phyloP scores from a whole-genome alignment of 92 coral and sea anemone species.

The Palythoa grandiflora region DNA sequence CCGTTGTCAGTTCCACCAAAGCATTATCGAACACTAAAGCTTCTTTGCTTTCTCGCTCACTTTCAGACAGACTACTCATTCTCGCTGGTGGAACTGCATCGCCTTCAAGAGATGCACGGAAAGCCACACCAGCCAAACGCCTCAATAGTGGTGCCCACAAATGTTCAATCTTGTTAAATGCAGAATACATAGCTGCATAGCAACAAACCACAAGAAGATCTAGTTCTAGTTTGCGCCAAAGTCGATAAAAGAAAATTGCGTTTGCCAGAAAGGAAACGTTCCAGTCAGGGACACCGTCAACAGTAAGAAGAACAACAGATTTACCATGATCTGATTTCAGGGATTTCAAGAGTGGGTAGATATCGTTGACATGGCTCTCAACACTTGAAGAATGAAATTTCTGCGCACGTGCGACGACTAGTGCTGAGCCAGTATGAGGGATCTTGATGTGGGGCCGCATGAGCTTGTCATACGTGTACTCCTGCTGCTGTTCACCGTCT shows the following conservation, averaged over 20 bases:
- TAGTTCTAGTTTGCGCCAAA: conserved; percentile 46
- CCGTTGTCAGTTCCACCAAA: conserved; percentile 18
- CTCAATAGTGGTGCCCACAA: conserved; percentile 63
- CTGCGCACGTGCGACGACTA: background rate
- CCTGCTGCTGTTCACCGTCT: too few relatives aligned
- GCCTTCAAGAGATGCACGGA: conserved; percentile 27
- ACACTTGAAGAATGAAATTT: conserved; percentile 33
- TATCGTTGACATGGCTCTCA: conserved; percentile 14
- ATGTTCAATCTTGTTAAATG: conserved; percentile 54
- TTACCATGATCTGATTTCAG: conserved; percentile 8
- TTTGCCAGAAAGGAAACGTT: conserved; percentile 50
- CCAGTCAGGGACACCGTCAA: conserved; percentile 65
- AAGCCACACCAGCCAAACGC: conserved; percentile 59
- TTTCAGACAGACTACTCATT: conserved; percentile 30
- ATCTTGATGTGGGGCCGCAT: conserved; percentile 14
- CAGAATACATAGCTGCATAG: conserved; percentile 58
- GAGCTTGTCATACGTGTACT: background rate
- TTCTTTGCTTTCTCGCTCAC: conserved; percentile 33
- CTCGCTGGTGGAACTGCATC: conserved; percentile 42
- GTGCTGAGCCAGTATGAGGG: conserved; percentile 23
- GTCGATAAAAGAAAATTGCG: conserved; percentile 24
- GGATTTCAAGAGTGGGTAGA: conserved; percentile 20
- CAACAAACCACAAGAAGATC: conserved; percentile 48
- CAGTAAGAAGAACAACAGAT: conserved; percentile 9
- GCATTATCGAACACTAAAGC: conserved; percentile 42